Evolutionary conservation across 2,888 invertebrate species (phyloP), one percentile per base, ranked within the genome.

Genomic region (Drosophila rellima): DNA sequence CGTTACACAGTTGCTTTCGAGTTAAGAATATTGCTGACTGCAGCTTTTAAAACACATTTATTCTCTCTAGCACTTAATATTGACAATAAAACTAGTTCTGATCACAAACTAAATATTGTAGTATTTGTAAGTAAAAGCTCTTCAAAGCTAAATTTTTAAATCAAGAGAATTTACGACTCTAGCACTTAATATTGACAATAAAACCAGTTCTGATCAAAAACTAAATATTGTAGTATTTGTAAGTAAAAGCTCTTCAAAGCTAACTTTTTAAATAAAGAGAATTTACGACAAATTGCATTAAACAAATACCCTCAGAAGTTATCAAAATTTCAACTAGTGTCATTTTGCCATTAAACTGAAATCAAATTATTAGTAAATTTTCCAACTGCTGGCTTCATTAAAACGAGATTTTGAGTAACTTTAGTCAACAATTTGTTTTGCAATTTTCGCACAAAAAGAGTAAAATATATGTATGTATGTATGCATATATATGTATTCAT

Each of bases 301-400:
- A 15, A 5, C 31, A 48, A 33, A 31, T 29, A 6, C 10, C 35
- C 18, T 11, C 6, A 23, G 23, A 33, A 45, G 11, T 15, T 15
- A 8, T 4, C 2, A 33, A 31, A 31, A 10, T 45, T 54, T 48
- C 23, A 42, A 23, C n/a, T 39, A 26, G 37, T 48, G 15, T 40
- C 39, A 10, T 2, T 63, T 8, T 10, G n/a, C 11, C 29, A 56
- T 67, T 68, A 61, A 57, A 64, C n/a, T 52, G 13, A 40, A 33
- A 68, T 74, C 44, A 56, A 56, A 67, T 67, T 57, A 56, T 48
- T 60, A 59, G 18, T 56, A 37, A n/a, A 60, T 60, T 56, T 56
- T 44, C 2, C 59, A 40, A 63, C 45, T 42, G 35, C 45, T 48
- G 71, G 74, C 63, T 71, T 72, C 72, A 72, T 75, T 75, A 71